Base-by-base conservation (phyloP, 2,888 invertebrate genomes). In the Agrotis puta region DNA sequence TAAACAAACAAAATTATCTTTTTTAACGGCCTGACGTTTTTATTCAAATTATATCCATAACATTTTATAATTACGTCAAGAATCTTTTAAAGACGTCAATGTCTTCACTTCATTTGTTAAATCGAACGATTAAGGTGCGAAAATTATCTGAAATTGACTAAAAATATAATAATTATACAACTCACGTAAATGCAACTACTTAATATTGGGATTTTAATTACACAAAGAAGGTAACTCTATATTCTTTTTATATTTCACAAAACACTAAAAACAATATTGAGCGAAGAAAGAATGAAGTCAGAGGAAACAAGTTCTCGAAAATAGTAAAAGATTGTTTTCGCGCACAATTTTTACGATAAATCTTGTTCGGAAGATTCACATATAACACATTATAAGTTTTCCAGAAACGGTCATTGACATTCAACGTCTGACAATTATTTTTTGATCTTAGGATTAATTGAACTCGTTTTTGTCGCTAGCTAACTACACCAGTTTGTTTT, bases 11-110 rank as follows among this genome's bases (percentile, higher is more conserved):
- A 39, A 58, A 47, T 64, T 24, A 33, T 13, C 13, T 39, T 18
- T 33, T 48, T 24, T 24, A 39, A 14, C 1, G 0, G 16, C 47
- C 11, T n/a, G 4, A 14, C 18, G 0, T 27, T 64, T 45, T 54
- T 27, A 64, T 73, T 43, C 43, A 33, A 22, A 71, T 50, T 70
- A 27, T 50, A 33, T 47, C 13, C n/a, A 48, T 50, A 27, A 65
- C 39, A 39, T 54, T 16, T 16, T 54, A n/a, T 27, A 16, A 54
- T 33, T 27, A 24, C 48, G 18, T 74, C 66, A 74, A 74, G 0
- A 56, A 20, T 33, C 54, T 59, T 54, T 0, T 43, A 14, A 18
- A 74, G 74, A 66, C 45, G 33, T 50, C 54, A 54, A 24, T 11
- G 11, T 73, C 7, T n/a, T 20, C 2, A 53, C 9, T 39, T 39